Evolutionary conservation across 1,140 invertebrate genomes (phyloP), one percentile per base, ranked within the genome.

Genomic region (Vanessa tameamea): DNA sequence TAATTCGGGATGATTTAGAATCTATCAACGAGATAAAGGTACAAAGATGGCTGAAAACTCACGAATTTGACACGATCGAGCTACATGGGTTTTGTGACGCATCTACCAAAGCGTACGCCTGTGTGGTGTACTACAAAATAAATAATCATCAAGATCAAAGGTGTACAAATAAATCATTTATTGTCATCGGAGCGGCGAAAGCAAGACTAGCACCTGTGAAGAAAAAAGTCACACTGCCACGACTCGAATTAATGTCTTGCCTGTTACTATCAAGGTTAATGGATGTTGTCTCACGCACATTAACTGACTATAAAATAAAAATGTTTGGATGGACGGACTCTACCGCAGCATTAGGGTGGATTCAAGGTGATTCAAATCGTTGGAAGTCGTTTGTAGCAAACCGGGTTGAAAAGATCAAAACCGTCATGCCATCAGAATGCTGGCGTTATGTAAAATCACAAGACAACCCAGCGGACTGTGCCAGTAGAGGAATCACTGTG

Each of bases 311-410:
- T 64, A 13, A 71, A 48, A 70, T 64, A 70, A 70, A 20, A 9
- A 53, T 72, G 37, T 71, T 64, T 51, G 72, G 72, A 23, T 75
- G 72, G 76, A 67, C 26, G n/a, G 72, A 78, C 47, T 78, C 76
- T 23, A 78, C 64, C 20, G 76, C 69, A 11, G 76, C 72, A 8
- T 66, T 78, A 57, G 76, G 72, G 14, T 78, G 76, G 76, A 8
- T 66, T 23, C n/a, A 66, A 13, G 64, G 64, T 9, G 64, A 63
- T 75, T 16, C 68, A 71, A 7, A 37, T 63, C 61, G 61, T 43
- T 63, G 23, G 12, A 63, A 63, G 13, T 9, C 5, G 5, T 63
- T 47, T n/a, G 31, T 63, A 31, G 23, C 61, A 13, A 63, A 63
- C 26, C 15, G 61, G n/a, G 26, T 63, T n/a, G 9, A 37, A 63